These are phyloP conservation scores for Ptilonorhynchus violaceus DNA, from an alignment of 2,113 vertebrate genomes.

Conservation along the genomic window DNA sequence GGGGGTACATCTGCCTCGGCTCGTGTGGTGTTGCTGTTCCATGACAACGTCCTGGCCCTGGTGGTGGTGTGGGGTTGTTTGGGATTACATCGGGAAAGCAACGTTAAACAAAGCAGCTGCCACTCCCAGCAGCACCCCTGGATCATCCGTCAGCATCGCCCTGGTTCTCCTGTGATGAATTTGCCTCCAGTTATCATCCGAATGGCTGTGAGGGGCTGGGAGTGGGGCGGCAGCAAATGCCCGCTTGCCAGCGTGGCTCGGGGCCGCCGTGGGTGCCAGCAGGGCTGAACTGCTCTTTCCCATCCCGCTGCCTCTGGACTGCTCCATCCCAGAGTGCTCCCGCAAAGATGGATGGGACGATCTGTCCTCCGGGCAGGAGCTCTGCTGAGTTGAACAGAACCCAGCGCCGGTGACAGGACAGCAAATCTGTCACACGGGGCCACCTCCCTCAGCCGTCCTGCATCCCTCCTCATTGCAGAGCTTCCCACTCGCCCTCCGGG, in stretches of 20 bases:
- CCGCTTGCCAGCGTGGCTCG: fast-evolving
- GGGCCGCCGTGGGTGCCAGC: no score
- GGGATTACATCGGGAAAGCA: neutral
- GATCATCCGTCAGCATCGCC: neutral
- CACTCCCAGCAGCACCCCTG: no score
- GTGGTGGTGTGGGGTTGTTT: neutral
- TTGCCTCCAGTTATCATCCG: neutral
- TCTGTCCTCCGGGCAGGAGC: neutral
- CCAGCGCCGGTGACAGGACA: neutral
- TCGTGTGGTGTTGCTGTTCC: neutral
- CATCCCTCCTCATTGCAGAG: neutral
- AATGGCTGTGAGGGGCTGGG: neutral
- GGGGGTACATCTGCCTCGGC: neutral
- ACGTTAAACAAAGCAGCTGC: neutral
- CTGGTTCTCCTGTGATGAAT: neutral
- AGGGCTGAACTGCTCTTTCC: neutral
- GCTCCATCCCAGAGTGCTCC: neutral
- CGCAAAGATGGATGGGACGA: neutral
- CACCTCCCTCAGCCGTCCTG: neutral
- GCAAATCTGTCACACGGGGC: neutral
- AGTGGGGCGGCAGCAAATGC: fast-evolving
- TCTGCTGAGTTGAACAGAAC: neutral
- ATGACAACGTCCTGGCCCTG: fast-evolving
- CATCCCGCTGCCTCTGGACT: no score
- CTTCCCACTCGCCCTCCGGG: neutral